These are phyloP conservation scores for Venustaconcha ellipsiformis DNA, from an alignment of 1,140 invertebrate genomes.

Conservation along the genomic window DNA sequence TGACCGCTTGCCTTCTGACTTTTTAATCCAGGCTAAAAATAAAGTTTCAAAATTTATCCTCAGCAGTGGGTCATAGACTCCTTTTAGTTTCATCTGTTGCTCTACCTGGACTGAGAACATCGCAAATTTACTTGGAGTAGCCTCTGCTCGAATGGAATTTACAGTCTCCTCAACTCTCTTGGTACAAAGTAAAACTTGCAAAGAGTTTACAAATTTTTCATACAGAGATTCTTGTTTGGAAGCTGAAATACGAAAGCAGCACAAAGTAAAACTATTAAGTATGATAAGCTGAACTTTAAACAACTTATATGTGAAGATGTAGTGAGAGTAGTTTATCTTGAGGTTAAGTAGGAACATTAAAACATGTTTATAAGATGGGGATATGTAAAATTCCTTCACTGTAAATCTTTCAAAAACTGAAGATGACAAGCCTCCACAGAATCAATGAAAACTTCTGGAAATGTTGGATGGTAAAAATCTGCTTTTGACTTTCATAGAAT, in stretches of 20 bases:
- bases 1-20: not conserved
- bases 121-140: constrained; percentile 10
- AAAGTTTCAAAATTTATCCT: constrained; percentile 56
- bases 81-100: constrained; percentile 43
- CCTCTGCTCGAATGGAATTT: not conserved
- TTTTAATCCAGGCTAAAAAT: constrained; percentile 31
- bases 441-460: too few species aligned
- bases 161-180: constrained; percentile 2
- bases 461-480: too few species aligned
- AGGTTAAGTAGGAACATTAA: too few species aligned
- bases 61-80: constrained; percentile 49
- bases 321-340: too few species aligned
- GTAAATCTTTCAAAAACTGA: too few species aligned
- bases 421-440: too few species aligned
- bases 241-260: constrained; percentile 31
- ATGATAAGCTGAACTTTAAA: too few species aligned
- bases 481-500: too few species aligned
- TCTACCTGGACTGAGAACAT: constrained; percentile 39
- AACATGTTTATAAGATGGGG: too few species aligned
- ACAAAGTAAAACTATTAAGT: too few species aligned
- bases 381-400: too few species aligned
- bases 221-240: constrained; percentile 46
- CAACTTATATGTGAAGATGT: too few species aligned
- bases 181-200: constrained; percentile 46
- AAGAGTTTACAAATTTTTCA: constrained; percentile 44